Evolutionary conservation across 2,888 invertebrate species (phyloP), one percentile per base, ranked within the genome.

Genomic region (Lacanobia wlatinum): DNA sequence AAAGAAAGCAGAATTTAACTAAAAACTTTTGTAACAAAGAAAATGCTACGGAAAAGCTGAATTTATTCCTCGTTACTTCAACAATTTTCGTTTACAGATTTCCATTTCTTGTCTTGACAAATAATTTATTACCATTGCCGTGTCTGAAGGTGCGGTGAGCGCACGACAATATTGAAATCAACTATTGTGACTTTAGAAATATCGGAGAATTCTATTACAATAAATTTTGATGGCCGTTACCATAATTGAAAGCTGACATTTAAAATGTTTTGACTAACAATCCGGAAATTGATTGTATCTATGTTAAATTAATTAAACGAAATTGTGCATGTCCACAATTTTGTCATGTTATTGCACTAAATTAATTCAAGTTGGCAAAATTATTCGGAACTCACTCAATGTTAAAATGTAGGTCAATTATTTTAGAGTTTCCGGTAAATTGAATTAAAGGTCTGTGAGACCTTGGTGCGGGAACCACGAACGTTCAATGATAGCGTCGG

Each of bases 371-470:
- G 58, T 56, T 68, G 58, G 43, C 16, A 52, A 52, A 65, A 70
- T 62, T 69, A 53, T 68, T 80, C 62, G 65, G 67, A 65, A 69
- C 50, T 63, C 12, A 18, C 46, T 83, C 55, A 74, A 63, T 74
- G 61, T 53, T 63, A 64, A 61, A 80, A 80, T 80, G 66, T 83
- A 74, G 84, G 75, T 83, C 69, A 74, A 80, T 80, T 34, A 50
- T 72, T 72, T 52, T 56, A 12, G 18, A 63, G 75, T 75, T 75
- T 80, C 64, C 80, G 65, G 64, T 66, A 40, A 63, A 72, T 67
- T 59, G n/a, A 56, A 68, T 40, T 53, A 38, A 73, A 79, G 74
- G 83, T 83, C 59, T 73, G 16, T 10, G 66, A 40, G n/a, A 80
- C 80, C 76, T 83, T 80, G 66, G 43, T 38, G 14, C 21, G 14